Percentiles rank a stretch among this genome's conserved stretches.
Evolutionary conservation across 2,888 invertebrate species (phyloP).

Genomic region (Chesias legatella): DNA sequence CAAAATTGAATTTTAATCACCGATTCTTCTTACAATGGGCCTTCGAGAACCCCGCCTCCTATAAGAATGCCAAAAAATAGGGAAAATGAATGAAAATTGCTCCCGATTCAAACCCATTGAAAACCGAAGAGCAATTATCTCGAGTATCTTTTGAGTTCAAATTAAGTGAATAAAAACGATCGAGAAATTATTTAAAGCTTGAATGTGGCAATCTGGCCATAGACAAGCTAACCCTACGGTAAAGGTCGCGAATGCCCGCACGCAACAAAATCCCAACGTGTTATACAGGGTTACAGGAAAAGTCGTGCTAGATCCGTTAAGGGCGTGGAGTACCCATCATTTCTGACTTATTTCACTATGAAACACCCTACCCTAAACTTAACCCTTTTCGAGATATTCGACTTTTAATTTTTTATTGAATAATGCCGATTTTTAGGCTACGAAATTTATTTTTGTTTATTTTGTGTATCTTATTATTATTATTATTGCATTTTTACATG

Average conservation of each 20-base stretch:
- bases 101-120: constrained; percentile 48
- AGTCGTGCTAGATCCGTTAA: no score
- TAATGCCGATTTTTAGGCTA: no score
- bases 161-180: constrained; percentile 74
- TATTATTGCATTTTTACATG: no score
- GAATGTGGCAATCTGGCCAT: constrained; percentile 28
- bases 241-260: constrained; percentile 66
- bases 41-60: constrained; percentile 37
- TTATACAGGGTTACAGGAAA: no score
- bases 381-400: no score
- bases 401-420: no score
- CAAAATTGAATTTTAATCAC: constrained; percentile 80
- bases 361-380: no score
- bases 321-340: no score
- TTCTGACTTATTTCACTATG: no score
- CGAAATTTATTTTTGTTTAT: no score
- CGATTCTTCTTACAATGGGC: constrained; percentile 74
- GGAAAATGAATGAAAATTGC: constrained; percentile 71
- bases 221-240: constrained; percentile 54
- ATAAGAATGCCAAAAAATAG: constrained; percentile 73
- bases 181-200: constrained; percentile 23
- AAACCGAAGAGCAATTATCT: constrained; percentile 69
- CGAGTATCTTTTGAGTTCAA: constrained; percentile 80
- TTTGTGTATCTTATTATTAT: no score
- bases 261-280: constrained; percentile 44